phyloP scores from a whole-genome alignment of 2,888 invertebrate genomes.

The Caenorhabditis japonica region DNA sequence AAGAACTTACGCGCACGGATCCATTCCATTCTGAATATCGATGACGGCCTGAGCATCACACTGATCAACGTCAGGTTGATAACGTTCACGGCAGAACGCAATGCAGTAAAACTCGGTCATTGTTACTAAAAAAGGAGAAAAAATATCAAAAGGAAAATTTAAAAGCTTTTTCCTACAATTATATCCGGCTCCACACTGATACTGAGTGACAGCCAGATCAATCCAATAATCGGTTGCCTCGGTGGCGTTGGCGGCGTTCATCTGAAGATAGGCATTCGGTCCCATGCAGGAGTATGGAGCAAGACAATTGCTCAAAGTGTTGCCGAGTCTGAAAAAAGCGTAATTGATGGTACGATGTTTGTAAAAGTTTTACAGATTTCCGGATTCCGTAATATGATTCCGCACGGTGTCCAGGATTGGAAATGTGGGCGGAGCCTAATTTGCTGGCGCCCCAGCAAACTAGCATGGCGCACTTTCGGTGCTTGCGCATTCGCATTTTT shows the following conservation, averaged over 20 bases:
- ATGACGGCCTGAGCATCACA: conserved; percentile 42
- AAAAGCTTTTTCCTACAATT: conserved; percentile 44
- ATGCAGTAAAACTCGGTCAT: conserved; percentile 63
- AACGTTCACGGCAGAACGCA: conserved; percentile 51
- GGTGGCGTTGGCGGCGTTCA: conserved; percentile 56
- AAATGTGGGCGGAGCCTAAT: too few relatives aligned
- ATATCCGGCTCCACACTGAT: conserved; percentile 60
- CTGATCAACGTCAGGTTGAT: conserved; percentile 50
- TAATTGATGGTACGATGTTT: too few relatives aligned
- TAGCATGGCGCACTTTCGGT: too few relatives aligned
- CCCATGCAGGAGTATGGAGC: conserved; percentile 51
- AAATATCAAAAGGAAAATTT: not conserved
- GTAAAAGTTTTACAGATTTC: too few relatives aligned
- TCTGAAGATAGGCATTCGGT: conserved; percentile 43
- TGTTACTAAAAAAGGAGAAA: conserved; percentile 38
- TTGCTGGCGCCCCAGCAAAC: too few relatives aligned
- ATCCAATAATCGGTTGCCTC: conserved; percentile 60
- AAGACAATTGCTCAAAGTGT: conserved; percentile 45
- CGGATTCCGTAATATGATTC: too few relatives aligned
- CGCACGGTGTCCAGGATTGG: too few relatives aligned
- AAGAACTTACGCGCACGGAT: conserved; percentile 36
- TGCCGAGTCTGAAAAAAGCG: conserved; percentile 57
- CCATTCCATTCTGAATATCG: conserved; percentile 42
- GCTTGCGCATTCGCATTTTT: too few relatives aligned
- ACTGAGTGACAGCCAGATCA: conserved; percentile 58